Conservation (phyloP, 2,888 invertebrate genomes). For the Noctua comes region DNA sequence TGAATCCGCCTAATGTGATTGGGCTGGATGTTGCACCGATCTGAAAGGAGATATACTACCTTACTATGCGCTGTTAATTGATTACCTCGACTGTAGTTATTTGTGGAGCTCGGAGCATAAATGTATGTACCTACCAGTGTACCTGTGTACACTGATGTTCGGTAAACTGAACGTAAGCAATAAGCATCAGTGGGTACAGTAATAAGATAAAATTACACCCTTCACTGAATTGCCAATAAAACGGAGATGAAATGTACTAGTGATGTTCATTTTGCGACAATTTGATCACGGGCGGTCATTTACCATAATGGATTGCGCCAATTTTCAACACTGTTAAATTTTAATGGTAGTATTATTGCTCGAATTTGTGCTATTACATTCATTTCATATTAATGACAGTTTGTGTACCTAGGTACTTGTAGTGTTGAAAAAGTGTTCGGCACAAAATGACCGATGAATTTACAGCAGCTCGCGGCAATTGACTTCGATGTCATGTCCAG, state of each 20-base stretch:
- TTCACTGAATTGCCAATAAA: slow-evolving; percentile 75
- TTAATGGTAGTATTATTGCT: slow-evolving; percentile 70
- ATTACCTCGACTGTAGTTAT: slow-evolving; percentile 52
- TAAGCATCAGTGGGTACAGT: slow-evolving; percentile 52
- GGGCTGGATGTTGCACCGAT: slow-evolving; percentile 42
- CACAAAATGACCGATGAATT: slow-evolving; percentile 33
- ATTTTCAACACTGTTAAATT: slow-evolving; percentile 75
- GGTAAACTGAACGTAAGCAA: slow-evolving; percentile 31
- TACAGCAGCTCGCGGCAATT: slow-evolving; percentile 15
- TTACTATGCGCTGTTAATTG: slow-evolving; percentile 53
- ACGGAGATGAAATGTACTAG: slow-evolving; percentile 74
- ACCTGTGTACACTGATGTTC: slow-evolving; percentile 3
- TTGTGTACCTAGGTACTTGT: slow-evolving; percentile 22
- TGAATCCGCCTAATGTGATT: slow-evolving; percentile 63
- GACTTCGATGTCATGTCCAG: slow-evolving; percentile 25
- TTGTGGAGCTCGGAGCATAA: slow-evolving; percentile 39
- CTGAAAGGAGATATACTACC: slow-evolving; percentile 50
- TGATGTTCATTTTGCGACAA: slow-evolving; percentile 77
- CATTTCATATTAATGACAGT: slow-evolving; percentile 53
- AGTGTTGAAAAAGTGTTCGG: slow-evolving; percentile 24
- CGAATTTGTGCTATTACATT: slow-evolving; percentile 55
- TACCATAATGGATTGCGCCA: slow-evolving; percentile 76
- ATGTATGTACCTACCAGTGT: neutral
- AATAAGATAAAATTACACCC: slow-evolving; percentile 76
- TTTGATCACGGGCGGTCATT: slow-evolving; percentile 76